Evolutionary conservation across 2,797 vertebrate species (phyloP).

Genomic region (Caiman crocodilus): DNA sequence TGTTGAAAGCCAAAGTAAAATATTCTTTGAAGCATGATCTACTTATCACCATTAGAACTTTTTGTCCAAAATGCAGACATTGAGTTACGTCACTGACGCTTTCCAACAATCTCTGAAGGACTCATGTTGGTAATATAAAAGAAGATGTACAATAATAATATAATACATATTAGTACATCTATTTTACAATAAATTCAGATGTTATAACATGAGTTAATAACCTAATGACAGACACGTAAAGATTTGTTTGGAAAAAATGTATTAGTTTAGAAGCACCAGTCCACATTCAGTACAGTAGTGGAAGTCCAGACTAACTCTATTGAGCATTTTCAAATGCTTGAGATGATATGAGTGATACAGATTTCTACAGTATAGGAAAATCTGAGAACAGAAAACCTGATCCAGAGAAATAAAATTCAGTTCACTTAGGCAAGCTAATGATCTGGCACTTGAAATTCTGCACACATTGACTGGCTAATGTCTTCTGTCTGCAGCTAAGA

Average conservation of each 20-base stretch:
- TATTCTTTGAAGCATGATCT: background rate
- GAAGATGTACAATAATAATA: background rate
- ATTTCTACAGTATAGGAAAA: no score
- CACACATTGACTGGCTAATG: background rate
- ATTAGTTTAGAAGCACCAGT: background rate
- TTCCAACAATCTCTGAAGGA: background rate
- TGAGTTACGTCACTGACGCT: background rate
- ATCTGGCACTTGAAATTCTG: background rate
- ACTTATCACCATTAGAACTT: background rate
- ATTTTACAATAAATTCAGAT: background rate
- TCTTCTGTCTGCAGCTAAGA: background rate
- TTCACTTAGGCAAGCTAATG: background rate
- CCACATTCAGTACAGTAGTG: background rate
- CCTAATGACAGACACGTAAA: background rate
- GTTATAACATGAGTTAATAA: background rate
- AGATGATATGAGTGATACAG: no score
- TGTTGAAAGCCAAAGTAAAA: constrained; percentile 30
- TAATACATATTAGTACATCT: background rate
- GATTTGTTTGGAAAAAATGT: background rate
- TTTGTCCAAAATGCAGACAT: background rate
- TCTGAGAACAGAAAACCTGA: no score
- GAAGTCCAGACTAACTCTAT: background rate
- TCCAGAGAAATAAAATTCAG: background rate
- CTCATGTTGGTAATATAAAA: background rate
- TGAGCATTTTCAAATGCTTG: no score